Percentiles rank a stretch among this genome's conserved stretches.
Conservation (phyloP, 2,797 vertebrate genomes). For the Pipistrellus kuhlii region DNA sequence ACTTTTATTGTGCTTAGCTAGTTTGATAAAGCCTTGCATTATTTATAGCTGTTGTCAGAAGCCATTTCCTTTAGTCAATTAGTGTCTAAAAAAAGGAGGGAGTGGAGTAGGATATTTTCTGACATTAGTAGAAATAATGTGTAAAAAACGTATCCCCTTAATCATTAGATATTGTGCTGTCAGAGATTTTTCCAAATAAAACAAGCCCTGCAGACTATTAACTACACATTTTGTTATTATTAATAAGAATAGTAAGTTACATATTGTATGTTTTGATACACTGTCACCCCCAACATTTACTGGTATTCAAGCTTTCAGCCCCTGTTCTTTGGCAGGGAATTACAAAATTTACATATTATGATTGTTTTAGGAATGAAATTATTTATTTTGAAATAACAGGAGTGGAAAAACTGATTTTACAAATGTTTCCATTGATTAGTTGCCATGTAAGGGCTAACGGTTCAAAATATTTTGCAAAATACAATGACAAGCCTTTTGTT, state of each 20-base stretch:
- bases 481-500: background rate
- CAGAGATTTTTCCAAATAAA: constrained; percentile 15
- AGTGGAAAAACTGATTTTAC: constrained; percentile 58
- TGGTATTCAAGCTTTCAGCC: background rate
- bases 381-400: constrained; percentile 45
- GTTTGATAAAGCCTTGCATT: constrained; percentile 52
- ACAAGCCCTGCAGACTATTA: background rate
- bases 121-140: constrained; percentile 52
- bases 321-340: constrained; percentile 39
- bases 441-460: constrained; percentile 20
- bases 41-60: constrained; percentile 66
- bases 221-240: constrained; percentile 34
- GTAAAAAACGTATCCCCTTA: constrained; percentile 47
- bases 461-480: constrained; percentile 52
- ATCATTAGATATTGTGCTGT: constrained; percentile 1
- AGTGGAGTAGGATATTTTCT: constrained; percentile 41
- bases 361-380: background rate
- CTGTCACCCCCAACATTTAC: background rate
- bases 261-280: background rate
- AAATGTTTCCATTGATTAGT: constrained; percentile 61
- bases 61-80: constrained; percentile 67
- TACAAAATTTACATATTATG: constrained; percentile 14
- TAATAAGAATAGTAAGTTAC: constrained; percentile 6
- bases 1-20: background rate
- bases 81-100: constrained; percentile 41